Evolutionary conservation across 2,888 invertebrate genomes (phyloP).

Genomic region (Metalampra italica): DNA sequence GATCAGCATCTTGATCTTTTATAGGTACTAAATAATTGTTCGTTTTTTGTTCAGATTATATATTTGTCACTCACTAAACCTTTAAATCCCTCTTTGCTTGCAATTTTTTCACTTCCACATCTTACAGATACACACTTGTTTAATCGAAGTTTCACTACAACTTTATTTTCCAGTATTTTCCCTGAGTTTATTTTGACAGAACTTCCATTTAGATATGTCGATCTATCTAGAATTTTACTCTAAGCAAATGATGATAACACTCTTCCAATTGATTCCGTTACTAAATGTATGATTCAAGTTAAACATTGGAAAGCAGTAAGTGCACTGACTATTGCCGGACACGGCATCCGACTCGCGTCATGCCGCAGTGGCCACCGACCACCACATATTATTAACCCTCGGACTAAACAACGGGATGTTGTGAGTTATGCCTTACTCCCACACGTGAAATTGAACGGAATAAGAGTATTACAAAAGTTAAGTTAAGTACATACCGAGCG

Average conservation of each 20-base stretch:
- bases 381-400: slow-evolving; percentile 48
- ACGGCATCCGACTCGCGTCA: slow-evolving; percentile 45
- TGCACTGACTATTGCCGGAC: slow-evolving; percentile 31
- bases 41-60: too few relatives aligned
- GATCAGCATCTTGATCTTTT: slow-evolving; percentile 77
- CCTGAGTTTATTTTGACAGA: too few relatives aligned
- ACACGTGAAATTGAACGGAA: slow-evolving; percentile 27
- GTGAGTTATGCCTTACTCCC: slow-evolving; percentile 68
- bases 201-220: not conserved
- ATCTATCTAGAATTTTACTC: too few relatives aligned
- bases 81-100: too few relatives aligned
- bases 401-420: slow-evolving; percentile 60
- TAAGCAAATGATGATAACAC: too few relatives aligned
- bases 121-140: too few relatives aligned
- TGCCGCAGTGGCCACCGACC: slow-evolving; percentile 49
- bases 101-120: too few relatives aligned
- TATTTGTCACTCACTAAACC: too few relatives aligned
- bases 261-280: not conserved
- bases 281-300: slow-evolving; percentile 14
- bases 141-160: too few relatives aligned
- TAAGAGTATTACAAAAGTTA: too few relatives aligned
- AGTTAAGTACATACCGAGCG: not conserved
- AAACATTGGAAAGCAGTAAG: slow-evolving; percentile 35
- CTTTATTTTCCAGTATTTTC: too few relatives aligned
- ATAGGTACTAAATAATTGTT: too few relatives aligned